Percentiles rank a stretch among this genome's conserved stretches.
Conservation (phyloP, 2,888 invertebrate species). For the Deilephila porcellus region DNA sequence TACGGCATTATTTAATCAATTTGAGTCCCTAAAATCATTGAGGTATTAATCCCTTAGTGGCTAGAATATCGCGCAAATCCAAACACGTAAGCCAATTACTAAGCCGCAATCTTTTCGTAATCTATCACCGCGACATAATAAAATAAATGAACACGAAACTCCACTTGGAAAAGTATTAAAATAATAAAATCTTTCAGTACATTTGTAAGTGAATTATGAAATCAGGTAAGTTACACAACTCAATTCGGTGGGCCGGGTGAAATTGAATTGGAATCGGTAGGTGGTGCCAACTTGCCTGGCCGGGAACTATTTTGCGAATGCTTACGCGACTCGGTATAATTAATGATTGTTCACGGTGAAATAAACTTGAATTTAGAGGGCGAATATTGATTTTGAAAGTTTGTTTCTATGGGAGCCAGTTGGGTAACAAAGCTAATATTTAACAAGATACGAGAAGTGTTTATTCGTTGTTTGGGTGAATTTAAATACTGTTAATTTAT, state of each 20-base stretch:
- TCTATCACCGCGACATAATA: not conserved
- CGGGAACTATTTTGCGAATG: slow-evolving; percentile 30
- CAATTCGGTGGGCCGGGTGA: slow-evolving; percentile 22
- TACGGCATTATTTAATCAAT: too few relatives aligned
- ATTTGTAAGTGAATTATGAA: slow-evolving; percentile 23
- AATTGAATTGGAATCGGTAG: slow-evolving; percentile 34
- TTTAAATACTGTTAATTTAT: too few relatives aligned
- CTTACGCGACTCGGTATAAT: slow-evolving; percentile 25
- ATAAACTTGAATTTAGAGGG: slow-evolving; percentile 13
- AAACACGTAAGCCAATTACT: too few relatives aligned
- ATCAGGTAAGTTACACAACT: slow-evolving; percentile 28
- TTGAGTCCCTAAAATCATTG: too few relatives aligned
- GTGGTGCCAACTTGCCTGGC: slow-evolving; percentile 29
- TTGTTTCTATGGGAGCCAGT: not conserved
- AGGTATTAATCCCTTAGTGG: too few relatives aligned
- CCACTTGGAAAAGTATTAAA: not conserved
- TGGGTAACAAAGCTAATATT: not conserved
- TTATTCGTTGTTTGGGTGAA: too few relatives aligned
- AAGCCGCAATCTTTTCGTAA: too few relatives aligned
- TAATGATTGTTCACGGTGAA: slow-evolving; percentile 25
- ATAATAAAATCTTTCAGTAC: slow-evolving; percentile 22
- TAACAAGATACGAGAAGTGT: too few relatives aligned
- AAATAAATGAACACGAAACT: not conserved
- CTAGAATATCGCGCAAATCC: too few relatives aligned
- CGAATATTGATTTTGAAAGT: not conserved